Evolutionary conservation across 2,888 invertebrate species (phyloP), one percentile per base, ranked within the genome.

Genomic region (Ophonus ardosiacus): DNA sequence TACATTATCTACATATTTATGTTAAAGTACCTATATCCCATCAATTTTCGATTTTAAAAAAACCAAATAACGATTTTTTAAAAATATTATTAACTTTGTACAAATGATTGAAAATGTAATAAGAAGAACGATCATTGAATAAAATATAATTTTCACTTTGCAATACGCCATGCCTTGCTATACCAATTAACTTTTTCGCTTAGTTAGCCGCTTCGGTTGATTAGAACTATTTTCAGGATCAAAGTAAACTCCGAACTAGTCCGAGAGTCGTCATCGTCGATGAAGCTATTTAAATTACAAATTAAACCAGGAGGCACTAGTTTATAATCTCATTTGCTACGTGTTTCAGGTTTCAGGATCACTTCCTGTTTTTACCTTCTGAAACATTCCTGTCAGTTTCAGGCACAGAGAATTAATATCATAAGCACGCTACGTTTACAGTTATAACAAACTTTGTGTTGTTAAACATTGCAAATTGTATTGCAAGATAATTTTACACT

Each of bases 201-300:
- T 63, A 18, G 24, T 63, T 63, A 63, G 24, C 63, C 63, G 63
- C 31, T 68, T 68, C 7, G 68, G 68, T 68, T 68, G 31, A 68
- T 68, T 68, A 68, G 68, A 68, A 31, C 68, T 68, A 68, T 68
- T 68, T 68, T n/a, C 31, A 31, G 38, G 68, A 68, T 68, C 31
- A 68, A 68, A 68, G 68, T 38, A 68, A 68, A 68, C 38, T 40
- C 10, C 7, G 43, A 51, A 13, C 43, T 51, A 51, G 43, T 51
- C 13, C 10, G 43, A 51, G 10, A 51, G 6, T 31, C 31, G 31
- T 31, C n/a, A 40, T 5, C 43, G 43, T 21, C 63, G 24, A 63
- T 63, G 63, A 18, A 63, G 63, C 63, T 68, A 68, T 68, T 68
- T 68, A 68, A 68, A 68, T 68, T 68, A 10, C 38, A 68, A 68